Conservation (phyloP, 2,113 vertebrate species). For the Trematocara zebra region DNA sequence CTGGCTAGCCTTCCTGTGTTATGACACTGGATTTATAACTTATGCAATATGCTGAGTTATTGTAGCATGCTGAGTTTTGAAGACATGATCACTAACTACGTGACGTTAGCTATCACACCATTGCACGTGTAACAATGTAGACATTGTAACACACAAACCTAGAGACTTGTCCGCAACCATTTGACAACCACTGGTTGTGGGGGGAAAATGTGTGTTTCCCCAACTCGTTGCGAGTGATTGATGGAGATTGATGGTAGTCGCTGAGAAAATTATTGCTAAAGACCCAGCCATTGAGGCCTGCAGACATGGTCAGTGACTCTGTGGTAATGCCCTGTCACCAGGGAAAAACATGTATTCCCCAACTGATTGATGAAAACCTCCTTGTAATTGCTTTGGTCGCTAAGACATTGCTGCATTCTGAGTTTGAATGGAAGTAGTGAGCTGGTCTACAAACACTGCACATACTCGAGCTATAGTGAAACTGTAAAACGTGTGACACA, state of each 20-base stretch:
- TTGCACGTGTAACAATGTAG: background rate
- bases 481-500: background rate
- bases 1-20: background rate
- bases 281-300: background rate
- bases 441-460: background rate
- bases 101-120: background rate
- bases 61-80: background rate
- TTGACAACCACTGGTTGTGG: background rate
- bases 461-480: background rate
- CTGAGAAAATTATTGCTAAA: background rate
- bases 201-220: background rate
- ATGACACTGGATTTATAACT: background rate
- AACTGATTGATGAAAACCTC: background rate
- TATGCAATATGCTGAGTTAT: background rate
- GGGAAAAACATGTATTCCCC: background rate
- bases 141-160: background rate
- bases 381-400: background rate
- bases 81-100: background rate
- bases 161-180: background rate
- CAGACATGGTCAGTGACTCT: background rate
- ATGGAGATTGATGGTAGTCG: background rate
- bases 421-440: background rate
- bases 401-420: background rate
- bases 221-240: background rate
- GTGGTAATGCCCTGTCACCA: background rate